Base-by-base conservation (phyloP, 2,888 invertebrate genomes). In the Lithophane semibrunnea region DNA sequence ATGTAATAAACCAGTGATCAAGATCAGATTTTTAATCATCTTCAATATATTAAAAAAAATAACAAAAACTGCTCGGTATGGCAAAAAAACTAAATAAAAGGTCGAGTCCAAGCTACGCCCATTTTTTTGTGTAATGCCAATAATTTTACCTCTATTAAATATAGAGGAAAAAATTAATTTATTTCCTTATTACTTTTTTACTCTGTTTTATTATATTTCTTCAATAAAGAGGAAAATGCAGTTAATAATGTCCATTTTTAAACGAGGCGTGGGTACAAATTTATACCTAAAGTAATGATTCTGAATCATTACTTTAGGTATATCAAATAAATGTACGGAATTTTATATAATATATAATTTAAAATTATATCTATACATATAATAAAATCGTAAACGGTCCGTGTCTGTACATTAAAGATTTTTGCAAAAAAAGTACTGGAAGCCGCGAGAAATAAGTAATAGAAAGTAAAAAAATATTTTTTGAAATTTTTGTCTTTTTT, bases 151-250 rank as follows among this genome's bases (percentile, higher is more conserved):
- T 21, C 8, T 7, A 21, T 18, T 0, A 29, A 56, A 29, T n/a
- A 21, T 10, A 0, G 12, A 66, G 21, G 29, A 29, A 54, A 37
- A 67, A 16, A 21, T 16, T 56, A 13, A n/a, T 37, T 58, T 68
- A 37, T 37, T 68, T 21, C 67, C 54, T 21, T 24, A 18, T 12
- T 1, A 16, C 5, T 24, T 65, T 44, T 66, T 67, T 29, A 21
- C 4, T 29, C 58, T 29, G 12, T 29, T 37, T 67, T 49, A 16
- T 21, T 29, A 21, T 21, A 9, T 29, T 29, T 29, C 8, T 18
- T 9, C 4, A 21, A 49, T 18, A 21, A 13, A n/a, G 7, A 74
- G 58, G 24, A 75, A 75, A 75, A 49, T 60, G 8, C 8, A n/a
- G 12, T 29, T n/a, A 47, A 18, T 73, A 29, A 47, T 16, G 4